These are phyloP conservation scores for Metellina segmentata DNA, from an alignment of 2,888 invertebrate species.

Conservation along the genomic window DNA sequence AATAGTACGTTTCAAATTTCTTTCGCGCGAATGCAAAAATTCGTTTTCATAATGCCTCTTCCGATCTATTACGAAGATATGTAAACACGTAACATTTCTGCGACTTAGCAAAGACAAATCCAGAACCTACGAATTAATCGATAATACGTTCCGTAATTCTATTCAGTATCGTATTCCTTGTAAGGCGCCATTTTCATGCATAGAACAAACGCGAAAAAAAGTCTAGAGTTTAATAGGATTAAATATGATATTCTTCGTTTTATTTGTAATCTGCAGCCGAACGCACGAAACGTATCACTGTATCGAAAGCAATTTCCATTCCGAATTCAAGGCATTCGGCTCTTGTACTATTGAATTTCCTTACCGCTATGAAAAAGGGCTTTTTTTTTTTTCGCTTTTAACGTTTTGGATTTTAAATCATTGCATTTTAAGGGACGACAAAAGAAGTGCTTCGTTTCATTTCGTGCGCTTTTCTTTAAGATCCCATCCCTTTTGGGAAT, in stretches of 20 bases:
- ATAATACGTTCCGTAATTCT: no score
- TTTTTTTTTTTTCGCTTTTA: neutral
- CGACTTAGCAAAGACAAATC: no score
- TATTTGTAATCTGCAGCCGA: neutral
- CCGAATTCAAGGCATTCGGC: neutral
- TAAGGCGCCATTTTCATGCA: neutral
- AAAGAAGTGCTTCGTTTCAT: constrained; percentile 16
- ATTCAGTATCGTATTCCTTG: no score
- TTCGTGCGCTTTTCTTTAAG: neutral
- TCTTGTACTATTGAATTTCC: neutral
- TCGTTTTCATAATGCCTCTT: no score
- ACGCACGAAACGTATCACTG: neutral
- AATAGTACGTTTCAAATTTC: no score
- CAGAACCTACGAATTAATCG: no score
- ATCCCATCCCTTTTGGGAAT: constrained; percentile 17
- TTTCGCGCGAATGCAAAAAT: no score
- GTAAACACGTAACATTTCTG: no score
- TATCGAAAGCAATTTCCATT: neutral
- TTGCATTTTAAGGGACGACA: neutral
- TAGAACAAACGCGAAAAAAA: neutral
- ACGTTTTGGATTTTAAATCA: neutral
- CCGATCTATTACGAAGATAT: no score
- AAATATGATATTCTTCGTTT: neutral
- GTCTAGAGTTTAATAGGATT: neutral
- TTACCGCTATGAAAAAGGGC: neutral